Evolutionary conservation across 2,888 invertebrate genomes (phyloP), one percentile per base, ranked within the genome.

Genomic region (Cheilosia vernalis): DNA sequence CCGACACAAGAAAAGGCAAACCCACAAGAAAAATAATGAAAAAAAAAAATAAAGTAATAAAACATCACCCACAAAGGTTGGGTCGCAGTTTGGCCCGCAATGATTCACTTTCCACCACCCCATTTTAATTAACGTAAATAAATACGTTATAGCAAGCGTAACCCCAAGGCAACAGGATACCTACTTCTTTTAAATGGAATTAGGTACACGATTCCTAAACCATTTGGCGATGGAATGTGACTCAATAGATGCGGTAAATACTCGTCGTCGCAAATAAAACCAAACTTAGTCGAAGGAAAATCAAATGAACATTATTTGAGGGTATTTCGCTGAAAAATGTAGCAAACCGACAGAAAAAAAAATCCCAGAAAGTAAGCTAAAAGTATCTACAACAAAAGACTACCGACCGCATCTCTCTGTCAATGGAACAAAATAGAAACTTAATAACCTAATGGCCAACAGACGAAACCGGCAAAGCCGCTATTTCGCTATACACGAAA

Each of bases 391-490:
- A 19, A 33, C 7, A 30, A 33, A 42, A 63, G 21, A 30, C 30
- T 49, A 30, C 44, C 47, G 24, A 30, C 44, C 47, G 24, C 49
- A 70, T 42, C 10, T 37, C n/a, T 37, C 47, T 58, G 51, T 55
- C 58, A 58, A 55, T 63, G 81, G 24, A 19, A 51, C 47, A 70
- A n/a, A 58, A 78, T 58, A 44, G 56, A 76, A 64, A 64, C 51
- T 82, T 82, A 77, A 72, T 66, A 77, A 77, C 49, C 61, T 72
- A 82, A 82, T 82, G 77, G 77, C 33, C 42, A 10, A 10, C 42
- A 47, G 24, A 17, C 17, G 53, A 44, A 69, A 58, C 27, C 42
- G 53, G 19, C n/a, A 51, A 58, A 37, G 33, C 42, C 33, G 15
- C 55, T 27, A 27, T 66, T 66, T 61, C 53, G 17, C 47, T 60